Base-by-base conservation (phyloP, 2,113 vertebrate species). In the Megaptera novaeangliae region DNA sequence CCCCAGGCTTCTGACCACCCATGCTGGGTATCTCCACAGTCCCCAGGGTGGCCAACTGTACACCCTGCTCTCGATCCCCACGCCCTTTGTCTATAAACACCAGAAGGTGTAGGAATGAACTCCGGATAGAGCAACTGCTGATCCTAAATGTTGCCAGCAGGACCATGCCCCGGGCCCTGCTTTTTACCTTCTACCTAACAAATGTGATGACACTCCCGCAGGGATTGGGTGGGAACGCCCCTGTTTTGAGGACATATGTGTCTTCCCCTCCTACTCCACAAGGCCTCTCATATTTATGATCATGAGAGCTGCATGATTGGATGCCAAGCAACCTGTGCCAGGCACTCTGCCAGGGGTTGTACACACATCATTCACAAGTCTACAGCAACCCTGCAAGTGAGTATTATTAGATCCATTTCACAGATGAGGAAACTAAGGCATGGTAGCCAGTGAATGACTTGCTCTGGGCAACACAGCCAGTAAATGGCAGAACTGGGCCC, bases 11-110 rank as follows among this genome's bases (percentile, higher is more conserved):
- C 61, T 66, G 20, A 10, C 36, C 39, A 18, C 57, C 36, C 1
- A 3, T 1, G 17, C 11, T 0, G 1, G 6, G 11, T 25, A 36
- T 68, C 61, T 44, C 61, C 71, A 5, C 5, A 8, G 66, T 29
- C 17, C n/a, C 57, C 72, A 21, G 1, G 3, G 81, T 2, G 4
- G 39, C 85, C 39, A 29, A 14, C 52, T 15, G 4, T 3, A 23
- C 20, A 8, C 20, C 71, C 81, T 36, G 66, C 3, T 20, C 59
- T 55, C 0, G 0, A 25, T 49, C 41, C 36, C 44, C 36, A 44
- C 1, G 5, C 20, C 49, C 31, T 69, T 80, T 34, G 46, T 25
- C 25, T 49, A 44, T 49, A 44, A 61, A 52, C 57, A 17, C 78
- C 6, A 13, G 59, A 36, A 74, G 12, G 34, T 34, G 9, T 11